Evolutionary conservation across 2,113 vertebrate genomes (phyloP), one percentile per base, ranked within the genome.

Genomic region (Salvelinus alpinus): DNA sequence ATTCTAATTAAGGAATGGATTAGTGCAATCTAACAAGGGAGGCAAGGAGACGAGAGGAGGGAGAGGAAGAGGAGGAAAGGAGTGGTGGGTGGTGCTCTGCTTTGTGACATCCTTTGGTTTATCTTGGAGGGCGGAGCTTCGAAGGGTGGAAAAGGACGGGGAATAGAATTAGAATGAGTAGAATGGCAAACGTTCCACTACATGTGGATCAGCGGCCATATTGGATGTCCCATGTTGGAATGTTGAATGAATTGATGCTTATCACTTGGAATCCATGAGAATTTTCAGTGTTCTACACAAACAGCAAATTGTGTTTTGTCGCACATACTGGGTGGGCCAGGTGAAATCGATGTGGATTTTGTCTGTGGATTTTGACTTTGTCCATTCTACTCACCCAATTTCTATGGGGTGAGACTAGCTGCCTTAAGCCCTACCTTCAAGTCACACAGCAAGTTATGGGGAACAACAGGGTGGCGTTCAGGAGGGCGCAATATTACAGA

Each of bases 21-120:
- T 95, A 97, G 97, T 98, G 96, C 96, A 97, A 96, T 92, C 91
- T 85, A 85, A 89, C 85, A 80, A 88, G 71, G 82, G 88, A 67
- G 16, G 16, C 34, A 24, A 67, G 83, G 74, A 73, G 78, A 77
- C 78, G 8, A 80, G 62, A 74, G 74, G 62, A 60, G 60, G 14
- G 54, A 73, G 78, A 22, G 44, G 12, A 13, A 29, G 24, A 68
- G 68, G 83, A 83, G 83, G 74, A 73, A 78, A 75, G 80, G 8
- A 79, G 78, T 69, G 64, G 67, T 57, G n/a, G 48, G 81, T 68
- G 24, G 66, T 22, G 48, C 72, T 82, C 80, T 79, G 80, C 77
- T 77, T 78, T 70, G 70, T 80, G 80, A 82, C 82, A 82, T 90
- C 87, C 90, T 93, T 92, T 92, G 91, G 90, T 91, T 92, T 87